Percentiles rank a stretch among this genome's conserved stretches.
These are phyloP conservation scores for Tetraneura akinire DNA, from an alignment of 1,140 invertebrate genomes.

Conservation along the genomic window DNA sequence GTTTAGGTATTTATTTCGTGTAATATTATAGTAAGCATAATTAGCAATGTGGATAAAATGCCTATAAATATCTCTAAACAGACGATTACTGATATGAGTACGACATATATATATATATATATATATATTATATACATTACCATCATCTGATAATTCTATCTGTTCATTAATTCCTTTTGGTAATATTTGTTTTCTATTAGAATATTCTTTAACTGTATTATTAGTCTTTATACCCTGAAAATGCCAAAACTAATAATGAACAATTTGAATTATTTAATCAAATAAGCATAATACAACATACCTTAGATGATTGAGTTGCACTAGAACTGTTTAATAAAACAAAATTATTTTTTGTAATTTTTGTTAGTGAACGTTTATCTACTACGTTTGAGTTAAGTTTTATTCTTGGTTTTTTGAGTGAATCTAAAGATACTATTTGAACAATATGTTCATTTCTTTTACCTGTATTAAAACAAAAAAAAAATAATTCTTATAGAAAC, in stretches of 20 bases:
- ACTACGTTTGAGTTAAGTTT: neutral
- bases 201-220: neutral
- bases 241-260: neutral
- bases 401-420: neutral
- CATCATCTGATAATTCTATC: neutral
- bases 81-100: no score
- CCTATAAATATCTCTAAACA: no score
- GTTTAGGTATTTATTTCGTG: no score
- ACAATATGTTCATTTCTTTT: constrained; percentile 1
- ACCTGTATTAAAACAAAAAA: neutral
- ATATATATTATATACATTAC: neutral
- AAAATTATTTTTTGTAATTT: no score
- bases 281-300: neutral
- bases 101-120: no score
- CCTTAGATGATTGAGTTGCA: neutral
- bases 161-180: neutral
- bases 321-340: neutral
- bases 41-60: no score
- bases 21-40: no score
- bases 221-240: neutral
- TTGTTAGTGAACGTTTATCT: no score
- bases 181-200: neutral
- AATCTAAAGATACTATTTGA: neutral
- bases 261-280: neutral
- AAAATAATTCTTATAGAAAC: neutral